These are phyloP conservation scores for Irena cyanogastra DNA, from an alignment of 2,113 vertebrate genomes.

Conservation along the genomic window DNA sequence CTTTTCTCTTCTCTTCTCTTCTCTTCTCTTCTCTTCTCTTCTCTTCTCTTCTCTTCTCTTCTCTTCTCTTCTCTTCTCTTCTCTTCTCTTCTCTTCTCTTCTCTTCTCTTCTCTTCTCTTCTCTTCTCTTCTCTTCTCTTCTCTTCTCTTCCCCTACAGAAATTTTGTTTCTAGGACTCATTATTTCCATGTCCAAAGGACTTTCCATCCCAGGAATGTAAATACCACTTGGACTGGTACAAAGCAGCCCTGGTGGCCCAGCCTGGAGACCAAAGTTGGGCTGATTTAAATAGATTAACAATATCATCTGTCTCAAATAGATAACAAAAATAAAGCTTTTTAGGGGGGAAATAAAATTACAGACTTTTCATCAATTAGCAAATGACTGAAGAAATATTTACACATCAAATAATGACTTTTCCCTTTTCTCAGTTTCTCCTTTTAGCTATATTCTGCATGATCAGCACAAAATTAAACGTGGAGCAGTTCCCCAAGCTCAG, in stretches of 20 bases:
- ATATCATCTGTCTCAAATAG: background rate
- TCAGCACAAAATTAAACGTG: background rate
- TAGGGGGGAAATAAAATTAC: background rate
- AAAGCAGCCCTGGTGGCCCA: background rate
- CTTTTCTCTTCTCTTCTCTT: rapidly evolving
- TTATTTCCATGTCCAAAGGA: background rate
- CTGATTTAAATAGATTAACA: background rate
- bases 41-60: background rate
- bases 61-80: background rate
- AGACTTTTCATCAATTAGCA: background rate
- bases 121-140: background rate
- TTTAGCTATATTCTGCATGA: background rate
- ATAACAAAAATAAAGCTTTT: background rate
- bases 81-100: background rate
- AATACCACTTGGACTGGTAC: background rate
- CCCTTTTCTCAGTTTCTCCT: background rate
- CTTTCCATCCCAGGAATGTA: background rate
- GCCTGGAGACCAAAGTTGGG: background rate
- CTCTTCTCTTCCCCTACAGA: background rate
- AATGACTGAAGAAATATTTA: background rate
- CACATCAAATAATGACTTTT: background rate
- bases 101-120: background rate
- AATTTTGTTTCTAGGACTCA: background rate
- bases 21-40: background rate
- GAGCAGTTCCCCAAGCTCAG: background rate